Percentiles rank a stretch among this genome's conserved stretches.
Conservation (phyloP, 2,888 invertebrate species). For the Siphlonurus alternatus region DNA sequence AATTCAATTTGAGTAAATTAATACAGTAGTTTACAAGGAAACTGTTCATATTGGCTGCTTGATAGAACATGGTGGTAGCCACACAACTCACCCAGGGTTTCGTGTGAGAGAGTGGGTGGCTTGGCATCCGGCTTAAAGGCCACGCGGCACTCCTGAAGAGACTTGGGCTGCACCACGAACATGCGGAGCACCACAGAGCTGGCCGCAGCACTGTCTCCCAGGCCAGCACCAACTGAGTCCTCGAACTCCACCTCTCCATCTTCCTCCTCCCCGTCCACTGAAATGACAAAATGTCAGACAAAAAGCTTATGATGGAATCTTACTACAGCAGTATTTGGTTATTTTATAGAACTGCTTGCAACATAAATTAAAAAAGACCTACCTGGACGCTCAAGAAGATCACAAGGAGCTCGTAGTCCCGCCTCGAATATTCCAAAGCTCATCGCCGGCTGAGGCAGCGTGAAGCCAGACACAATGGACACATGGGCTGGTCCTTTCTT, state of each 20-base stretch:
- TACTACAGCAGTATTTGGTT: no score
- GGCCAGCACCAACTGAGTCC: constrained; percentile 28
- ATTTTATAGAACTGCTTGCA: no score
- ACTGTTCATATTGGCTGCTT: no score
- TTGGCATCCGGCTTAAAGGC: constrained; percentile 29
- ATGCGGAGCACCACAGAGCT: constrained; percentile 34
- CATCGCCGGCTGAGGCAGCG: constrained; percentile 70
- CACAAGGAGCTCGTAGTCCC: constrained; percentile 24
- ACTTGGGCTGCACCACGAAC: constrained; percentile 75
- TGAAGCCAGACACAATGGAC: constrained; percentile 66
- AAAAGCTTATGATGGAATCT: no score
- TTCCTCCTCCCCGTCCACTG: constrained; percentile 34
- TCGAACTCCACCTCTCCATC: constrained; percentile 32
- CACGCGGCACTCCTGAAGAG: constrained; percentile 69
- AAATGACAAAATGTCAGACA: constrained; percentile 6
- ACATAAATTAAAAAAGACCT: background rate
- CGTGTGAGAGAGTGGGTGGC: background rate
- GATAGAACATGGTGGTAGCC: no score
- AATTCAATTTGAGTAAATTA: no score
- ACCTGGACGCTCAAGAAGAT: background rate
- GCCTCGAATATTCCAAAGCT: constrained; percentile 81
- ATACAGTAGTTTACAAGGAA: no score
- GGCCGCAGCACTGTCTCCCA: constrained; percentile 6
- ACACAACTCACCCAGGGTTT: background rate
- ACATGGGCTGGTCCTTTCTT: constrained; percentile 43